phyloP scores from a whole-genome alignment of 2,797 vertebrate species.

The Crypturellus tataupa region DNA sequence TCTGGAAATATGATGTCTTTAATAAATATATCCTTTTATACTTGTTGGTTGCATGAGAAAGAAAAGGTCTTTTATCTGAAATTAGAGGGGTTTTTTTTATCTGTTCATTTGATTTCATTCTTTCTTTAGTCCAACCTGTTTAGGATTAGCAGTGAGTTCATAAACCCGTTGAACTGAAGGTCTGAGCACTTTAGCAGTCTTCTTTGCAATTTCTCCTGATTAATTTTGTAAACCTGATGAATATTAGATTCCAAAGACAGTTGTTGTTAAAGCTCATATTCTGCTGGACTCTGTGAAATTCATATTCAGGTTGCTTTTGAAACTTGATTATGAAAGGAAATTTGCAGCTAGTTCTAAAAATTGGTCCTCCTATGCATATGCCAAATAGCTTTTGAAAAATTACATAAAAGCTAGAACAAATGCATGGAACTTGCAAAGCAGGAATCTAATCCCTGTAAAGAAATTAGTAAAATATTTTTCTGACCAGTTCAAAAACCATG shows the following conservation, averaged over 20 bases:
- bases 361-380: background rate
- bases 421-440: background rate
- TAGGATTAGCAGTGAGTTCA: background rate
- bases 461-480: background rate
- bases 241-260: background rate
- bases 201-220: background rate
- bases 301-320: slow-evolving; percentile 18
- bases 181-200: background rate
- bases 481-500: background rate
- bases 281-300: background rate
- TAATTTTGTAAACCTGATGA: background rate
- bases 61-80: background rate
- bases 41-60: background rate
- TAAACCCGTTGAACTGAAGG: background rate
- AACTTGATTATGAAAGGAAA: background rate
- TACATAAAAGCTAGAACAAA: background rate
- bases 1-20: slow-evolving; percentile 52
- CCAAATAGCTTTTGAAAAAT: background rate
- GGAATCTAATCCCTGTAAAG: background rate
- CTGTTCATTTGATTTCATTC: background rate
- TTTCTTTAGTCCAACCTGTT: slow-evolving; percentile 1
- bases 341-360: background rate
- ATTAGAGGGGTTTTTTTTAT: background rate
- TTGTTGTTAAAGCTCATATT: background rate
- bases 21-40: slow-evolving; percentile 3